Conservation (phyloP, 2,113 vertebrate genomes). For the Mandrillus leucophaeus region DNA sequence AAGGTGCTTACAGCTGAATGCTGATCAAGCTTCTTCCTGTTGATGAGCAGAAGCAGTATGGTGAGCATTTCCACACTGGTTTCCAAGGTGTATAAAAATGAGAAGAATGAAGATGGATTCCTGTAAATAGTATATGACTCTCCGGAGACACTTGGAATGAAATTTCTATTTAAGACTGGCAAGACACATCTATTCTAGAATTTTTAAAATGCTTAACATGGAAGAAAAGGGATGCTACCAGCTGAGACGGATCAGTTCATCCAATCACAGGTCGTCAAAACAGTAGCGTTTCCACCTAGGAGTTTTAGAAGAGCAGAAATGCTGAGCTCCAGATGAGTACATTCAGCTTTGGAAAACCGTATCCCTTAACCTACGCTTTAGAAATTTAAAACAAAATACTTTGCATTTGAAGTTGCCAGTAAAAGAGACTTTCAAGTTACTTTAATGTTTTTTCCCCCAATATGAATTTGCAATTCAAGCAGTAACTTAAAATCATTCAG, state of each 20-base stretch:
- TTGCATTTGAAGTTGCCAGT: background rate
- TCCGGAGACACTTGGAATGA: background rate
- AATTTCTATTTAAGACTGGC: background rate
- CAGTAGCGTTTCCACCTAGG: background rate
- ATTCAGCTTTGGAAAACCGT: background rate
- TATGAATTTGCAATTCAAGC: background rate
- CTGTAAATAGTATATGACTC: background rate
- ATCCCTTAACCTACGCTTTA: background rate
- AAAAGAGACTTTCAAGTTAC: background rate
- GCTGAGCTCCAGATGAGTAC: background rate
- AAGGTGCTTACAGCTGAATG: background rate
- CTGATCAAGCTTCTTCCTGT: background rate
- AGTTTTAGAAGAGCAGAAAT: background rate
- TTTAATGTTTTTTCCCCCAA: background rate
- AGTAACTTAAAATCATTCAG: background rate
- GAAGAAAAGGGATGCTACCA: background rate
- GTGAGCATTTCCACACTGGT: background rate
- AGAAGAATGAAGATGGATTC: background rate
- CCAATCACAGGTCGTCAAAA: background rate
- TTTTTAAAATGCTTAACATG: background rate
- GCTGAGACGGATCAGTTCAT: background rate
- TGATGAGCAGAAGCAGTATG: background rate
- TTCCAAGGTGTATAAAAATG: background rate
- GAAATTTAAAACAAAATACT: conserved; percentile 31
- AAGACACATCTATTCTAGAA: background rate